Conservation (phyloP, 2,888 invertebrate genomes). For the Chrysotoxum bicinctum region DNA sequence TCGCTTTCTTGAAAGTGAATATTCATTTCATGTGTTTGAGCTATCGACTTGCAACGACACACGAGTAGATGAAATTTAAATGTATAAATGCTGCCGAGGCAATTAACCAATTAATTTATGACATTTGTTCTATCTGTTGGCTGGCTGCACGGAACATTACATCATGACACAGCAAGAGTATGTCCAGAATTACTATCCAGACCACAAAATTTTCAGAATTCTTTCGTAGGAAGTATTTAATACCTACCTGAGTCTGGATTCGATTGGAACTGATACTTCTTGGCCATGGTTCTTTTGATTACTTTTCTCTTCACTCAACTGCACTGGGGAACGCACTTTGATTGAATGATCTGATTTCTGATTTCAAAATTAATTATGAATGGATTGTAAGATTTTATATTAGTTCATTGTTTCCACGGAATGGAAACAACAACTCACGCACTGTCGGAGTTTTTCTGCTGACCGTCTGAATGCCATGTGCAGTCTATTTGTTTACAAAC, state of each 20-base stretch:
- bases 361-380: background rate
- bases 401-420: constrained; percentile 6
- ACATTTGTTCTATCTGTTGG: constrained; percentile 4
- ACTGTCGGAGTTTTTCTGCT: background rate
- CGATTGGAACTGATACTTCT: constrained; percentile 30
- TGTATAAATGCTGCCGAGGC: background rate
- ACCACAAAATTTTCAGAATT: constrained; percentile 5
- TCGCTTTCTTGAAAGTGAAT: background rate
- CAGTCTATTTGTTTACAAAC: constrained; percentile 36
- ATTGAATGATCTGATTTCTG: background rate
- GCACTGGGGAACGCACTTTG: background rate
- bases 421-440: background rate
- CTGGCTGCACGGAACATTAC: background rate
- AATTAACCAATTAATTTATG: constrained; percentile 58
- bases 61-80: background rate
- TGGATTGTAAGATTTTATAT: background rate
- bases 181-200: background rate
- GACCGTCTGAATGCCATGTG: constrained; percentile 10
- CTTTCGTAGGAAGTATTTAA: background rate
- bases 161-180: constrained; percentile 17
- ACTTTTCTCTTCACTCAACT: background rate
- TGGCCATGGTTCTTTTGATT: constrained; percentile 22
- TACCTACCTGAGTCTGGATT: constrained; percentile 50
- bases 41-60: background rate
- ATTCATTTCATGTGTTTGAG: background rate